Base-by-base conservation (phyloP, 2,888 invertebrate genomes). In the Subacronicta megacephala region DNA sequence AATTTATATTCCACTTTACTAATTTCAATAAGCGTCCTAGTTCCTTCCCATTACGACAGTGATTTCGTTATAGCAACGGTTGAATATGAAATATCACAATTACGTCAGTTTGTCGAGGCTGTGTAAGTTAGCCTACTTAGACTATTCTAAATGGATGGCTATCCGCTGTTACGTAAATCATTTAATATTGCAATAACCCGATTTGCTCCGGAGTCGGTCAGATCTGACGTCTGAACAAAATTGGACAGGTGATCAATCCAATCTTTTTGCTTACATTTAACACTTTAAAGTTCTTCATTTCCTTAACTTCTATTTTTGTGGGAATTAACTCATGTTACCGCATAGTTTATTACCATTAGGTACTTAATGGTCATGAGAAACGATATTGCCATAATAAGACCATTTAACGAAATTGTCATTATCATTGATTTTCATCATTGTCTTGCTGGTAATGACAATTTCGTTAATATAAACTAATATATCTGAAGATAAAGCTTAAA, bases 41-140 rank as follows among this genome's bases (percentile, higher is more conserved):
- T 59, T 65, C 41, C 26, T 42, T 33, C 35, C 35, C 12, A 46
- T 44, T 36, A 59, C 2, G 35, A 43, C 59, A 33, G 16, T 33
- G 53, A 63, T 40, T 43, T 43, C 3, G 23, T 43, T 33, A 36
- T 37, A 52, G 9, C 52, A 60, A 52, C 43, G 44, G 20, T 16
- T 46, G 42, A 45, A 50, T 42, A 45, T 37, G 36, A 31, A 20
- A 7, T 23, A 42, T 63, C 26, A 45, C 36, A 57, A 45, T 57
- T 63, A 60, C 18, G 63, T 60, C 49, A 50, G 42, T 60, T 53
- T 10, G 23, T 15, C 12, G 12, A 31, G 38, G 49, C 33, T n/a
- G 15, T 26, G 53, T 13, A 33, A 16, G 36, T 37, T 40, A 31
- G 45, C 35, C 1, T 35, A n/a, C n/a, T n/a, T n/a, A 18, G 42